Evolutionary conservation across 1,140 invertebrate genomes (phyloP).

Genomic region (Pteromalus puparum): DNA sequence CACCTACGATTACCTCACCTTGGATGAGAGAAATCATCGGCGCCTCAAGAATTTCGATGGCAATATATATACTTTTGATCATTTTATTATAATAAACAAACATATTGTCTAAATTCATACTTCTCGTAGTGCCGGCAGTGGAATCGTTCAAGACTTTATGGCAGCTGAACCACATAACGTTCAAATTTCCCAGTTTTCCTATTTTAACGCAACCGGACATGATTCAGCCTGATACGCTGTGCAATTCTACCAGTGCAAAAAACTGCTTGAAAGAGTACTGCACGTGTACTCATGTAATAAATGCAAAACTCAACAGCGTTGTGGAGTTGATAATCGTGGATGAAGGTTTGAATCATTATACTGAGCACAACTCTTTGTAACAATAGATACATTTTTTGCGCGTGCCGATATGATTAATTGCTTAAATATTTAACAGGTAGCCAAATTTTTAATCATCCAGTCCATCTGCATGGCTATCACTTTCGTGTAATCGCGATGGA

Average conservation of each 20-base stretch:
- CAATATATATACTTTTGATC: no score
- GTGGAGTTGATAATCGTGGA: conserved; percentile 41
- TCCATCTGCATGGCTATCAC: conserved; percentile 90
- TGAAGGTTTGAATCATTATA: conserved; percentile 26
- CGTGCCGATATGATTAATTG: background rate
- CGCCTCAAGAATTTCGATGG: background rate
- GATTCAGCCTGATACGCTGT: conserved; percentile 7
- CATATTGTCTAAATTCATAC: background rate
- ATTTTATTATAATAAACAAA: no score
- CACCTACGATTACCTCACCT: conserved; percentile 76
- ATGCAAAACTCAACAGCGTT: background rate
- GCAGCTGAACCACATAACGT: conserved; percentile 56
- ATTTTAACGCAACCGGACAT: conserved; percentile 53
- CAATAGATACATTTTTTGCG: background rate
- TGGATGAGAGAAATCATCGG: background rate
- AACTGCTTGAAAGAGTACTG: conserved; percentile 35
- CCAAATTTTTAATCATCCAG: conserved; percentile 85
- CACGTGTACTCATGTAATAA: conserved; percentile 11
- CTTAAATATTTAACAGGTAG: background rate
- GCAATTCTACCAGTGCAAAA: background rate
- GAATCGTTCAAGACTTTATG: conserved; percentile 48
- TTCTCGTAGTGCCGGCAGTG: background rate
- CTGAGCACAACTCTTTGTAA: no score
- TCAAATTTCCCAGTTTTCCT: conserved; percentile 55
- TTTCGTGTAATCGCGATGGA: conserved; percentile 90